phyloP scores from a whole-genome alignment of 2,888 invertebrate species.

The Dastarcus helophoroides region DNA sequence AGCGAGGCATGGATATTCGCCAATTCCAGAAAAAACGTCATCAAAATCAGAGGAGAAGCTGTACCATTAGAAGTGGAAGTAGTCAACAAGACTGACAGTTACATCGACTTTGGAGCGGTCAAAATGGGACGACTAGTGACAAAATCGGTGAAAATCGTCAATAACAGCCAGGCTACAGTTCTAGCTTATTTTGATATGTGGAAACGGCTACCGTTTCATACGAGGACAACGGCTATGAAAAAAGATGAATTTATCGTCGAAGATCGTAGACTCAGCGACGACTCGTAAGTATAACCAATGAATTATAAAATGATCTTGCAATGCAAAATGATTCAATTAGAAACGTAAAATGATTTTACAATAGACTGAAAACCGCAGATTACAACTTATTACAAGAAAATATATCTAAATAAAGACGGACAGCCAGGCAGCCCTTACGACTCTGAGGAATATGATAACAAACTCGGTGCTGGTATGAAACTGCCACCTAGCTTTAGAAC shows the following conservation, averaged over 20 bases:
- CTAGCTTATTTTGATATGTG: slow-evolving; percentile 43
- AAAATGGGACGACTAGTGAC: slow-evolving; percentile 40
- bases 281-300: neutral
- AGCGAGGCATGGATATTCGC: slow-evolving; percentile 43
- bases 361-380: neutral
- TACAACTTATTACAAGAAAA: too few relatives aligned
- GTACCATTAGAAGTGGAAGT: slow-evolving; percentile 32
- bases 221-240: neutral
- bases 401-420: too few relatives aligned
- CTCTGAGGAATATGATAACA: too few relatives aligned
- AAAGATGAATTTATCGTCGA: neutral
- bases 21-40: slow-evolving; percentile 42
- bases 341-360: neutral
- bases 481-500: too few relatives aligned
- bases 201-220: slow-evolving; percentile 36
- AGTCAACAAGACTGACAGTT: slow-evolving; percentile 31
- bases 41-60: slow-evolving; percentile 47
- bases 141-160: slow-evolving; percentile 46
- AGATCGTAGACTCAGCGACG: slow-evolving; percentile 1
- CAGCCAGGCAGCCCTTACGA: too few relatives aligned
- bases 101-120: slow-evolving; percentile 33
- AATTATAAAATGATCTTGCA: neutral
- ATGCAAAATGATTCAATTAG: neutral
- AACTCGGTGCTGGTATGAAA: too few relatives aligned
- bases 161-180: slow-evolving; percentile 44